phyloP scores from a whole-genome alignment of 2,113 vertebrate species.

The Myiozetetes cayanensis region DNA sequence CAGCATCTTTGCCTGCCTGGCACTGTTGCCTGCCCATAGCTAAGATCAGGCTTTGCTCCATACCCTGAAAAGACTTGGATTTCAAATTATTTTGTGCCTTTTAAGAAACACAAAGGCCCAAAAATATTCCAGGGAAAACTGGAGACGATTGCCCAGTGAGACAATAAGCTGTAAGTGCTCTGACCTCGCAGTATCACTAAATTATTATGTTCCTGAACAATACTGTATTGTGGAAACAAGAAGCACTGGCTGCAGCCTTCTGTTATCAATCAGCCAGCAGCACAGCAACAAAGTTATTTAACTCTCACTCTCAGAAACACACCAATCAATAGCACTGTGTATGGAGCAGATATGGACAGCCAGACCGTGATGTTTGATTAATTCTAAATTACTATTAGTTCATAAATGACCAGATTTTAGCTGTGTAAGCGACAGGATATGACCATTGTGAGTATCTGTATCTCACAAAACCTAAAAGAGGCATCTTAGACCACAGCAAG shows the following conservation, averaged over 20 bases:
- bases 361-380: not conserved
- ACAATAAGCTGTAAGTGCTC: slow-evolving; percentile 57
- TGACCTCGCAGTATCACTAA: slow-evolving; percentile 14
- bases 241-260: not conserved
- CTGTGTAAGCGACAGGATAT: not conserved
- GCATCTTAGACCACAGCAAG: not conserved
- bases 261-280: slow-evolving; percentile 47
- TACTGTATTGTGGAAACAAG: slow-evolving; percentile 59
- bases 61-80: not conserved
- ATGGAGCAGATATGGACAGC: not conserved
- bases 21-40: not conserved
- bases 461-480: not conserved
- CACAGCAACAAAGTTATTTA: not conserved
- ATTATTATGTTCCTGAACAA: slow-evolving; percentile 63
- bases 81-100: not conserved
- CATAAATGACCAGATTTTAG: not conserved
- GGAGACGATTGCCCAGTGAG: slow-evolving; percentile 40
- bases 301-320: not conserved
- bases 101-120: not conserved
- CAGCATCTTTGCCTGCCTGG: not conserved
- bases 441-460: not conserved
- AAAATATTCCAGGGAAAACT: not conserved
- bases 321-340: not conserved
- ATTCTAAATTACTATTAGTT: not conserved
- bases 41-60: not conserved